Evolutionary conservation across 2,888 invertebrate genomes (phyloP), one percentile per base, ranked within the genome.

Genomic region (Galerucella calmariensis): DNA sequence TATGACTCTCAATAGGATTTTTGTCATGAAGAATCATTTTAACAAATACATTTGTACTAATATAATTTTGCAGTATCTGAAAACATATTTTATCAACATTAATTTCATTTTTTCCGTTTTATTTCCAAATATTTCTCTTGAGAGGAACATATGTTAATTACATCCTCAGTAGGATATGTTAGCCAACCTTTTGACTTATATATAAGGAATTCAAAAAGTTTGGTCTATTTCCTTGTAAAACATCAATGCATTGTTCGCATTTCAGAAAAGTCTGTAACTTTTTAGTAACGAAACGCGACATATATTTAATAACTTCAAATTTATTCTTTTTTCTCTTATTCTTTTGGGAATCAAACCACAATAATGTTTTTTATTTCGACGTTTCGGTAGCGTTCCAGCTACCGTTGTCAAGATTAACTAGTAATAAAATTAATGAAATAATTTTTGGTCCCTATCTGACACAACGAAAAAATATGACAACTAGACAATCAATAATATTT

Each of bases 221-320:
- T 56, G 56, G 56, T 20, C 20, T 56, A 16, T 56, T 20, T 20
- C 56, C 56, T 9, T 56, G 56, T 16, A 56, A 20, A 16, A 56
- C 56, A 56, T 56, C 16, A 16, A 56, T 56, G 16, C 56, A 56
- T n/a, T 56, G n/a, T 56, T 56, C 56, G 16, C 56, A 56, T 56
- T 56, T 56, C n/a, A 56, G 56, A 10, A 10, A 56, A 16, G 16
- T 10, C 10, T 56, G 56, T 56, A 16, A 20, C 20, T 56, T 56
- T n/a, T 16, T 16, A 5, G 56, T 20, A n/a, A 56, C 53, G 9
- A 16, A 56, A n/a, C 53, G 2, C n/a, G 16, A 56, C 5, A 56
- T 56, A 46, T 46, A 12, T 46, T 46, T 46, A 46, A 27, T 27
- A 61, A 35, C 24, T 24, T 61, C n/a, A n/a, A n/a, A n/a, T n/a